Base-by-base conservation (phyloP, 2,888 invertebrate species). In the Hoplodrina blanda region DNA sequence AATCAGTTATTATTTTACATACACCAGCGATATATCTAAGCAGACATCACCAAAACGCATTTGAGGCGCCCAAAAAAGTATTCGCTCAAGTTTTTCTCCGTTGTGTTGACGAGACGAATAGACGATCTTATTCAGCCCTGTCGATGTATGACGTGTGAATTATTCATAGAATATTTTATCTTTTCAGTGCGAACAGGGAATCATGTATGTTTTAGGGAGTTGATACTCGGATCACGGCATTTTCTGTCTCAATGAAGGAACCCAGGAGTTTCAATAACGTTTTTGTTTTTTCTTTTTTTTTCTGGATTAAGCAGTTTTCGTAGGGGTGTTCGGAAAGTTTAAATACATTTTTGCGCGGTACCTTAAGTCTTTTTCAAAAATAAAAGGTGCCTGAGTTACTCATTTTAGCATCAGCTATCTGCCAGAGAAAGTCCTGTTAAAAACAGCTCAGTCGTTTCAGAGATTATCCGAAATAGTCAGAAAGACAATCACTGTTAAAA, bases 161-260 rank as follows among this genome's bases (percentile, higher is more conserved):
- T 92, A 94, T 94, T 94, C 94, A 93, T 93, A 88, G 93, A 93
- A 93, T 94, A 94, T 94, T 91, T 94, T 93, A 92, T 91, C 90
- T 89, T 84, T 73, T 80, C 86, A 87, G 85, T 90, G 87, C 82
- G 85, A 90, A 91, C 89, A 90, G 87, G 85, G 83, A 89, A 90
- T 87, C 89, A 87, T 90, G 91, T 92, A 91, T 91, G 90, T 92
- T 91, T 91, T 88, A 90, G 73, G 66, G 64, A 74, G 62, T 76
- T 84, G 78, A 87, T 85, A 87, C 85, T 82, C 83, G 87, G 85
- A 90, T 89, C 89, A 87, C 83, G 86, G 81, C 83, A 53, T 81
- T 85, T 75, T 72, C 71, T 74, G 69, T 78, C 73, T 82, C 82
- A 72, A 76, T 86, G 76, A 82, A 69, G 54, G 62, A 30, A 57